phyloP scores from a whole-genome alignment of 1,140 invertebrate species.

The Aphaenogaster rudis region DNA sequence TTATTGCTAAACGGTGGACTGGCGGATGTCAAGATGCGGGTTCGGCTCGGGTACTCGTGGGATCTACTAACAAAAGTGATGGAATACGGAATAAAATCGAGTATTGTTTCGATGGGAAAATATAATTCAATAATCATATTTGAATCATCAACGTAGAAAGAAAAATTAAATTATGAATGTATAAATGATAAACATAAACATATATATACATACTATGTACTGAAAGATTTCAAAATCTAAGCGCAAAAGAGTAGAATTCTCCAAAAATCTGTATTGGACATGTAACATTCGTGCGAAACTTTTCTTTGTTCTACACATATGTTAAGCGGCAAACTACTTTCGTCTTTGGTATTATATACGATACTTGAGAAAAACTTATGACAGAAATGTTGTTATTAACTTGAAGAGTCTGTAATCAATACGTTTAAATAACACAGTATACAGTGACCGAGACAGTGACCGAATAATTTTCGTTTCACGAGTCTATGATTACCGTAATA shows the following conservation, averaged over 20 bases:
- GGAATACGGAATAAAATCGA: slow-evolving; percentile 46
- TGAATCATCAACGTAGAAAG: not conserved
- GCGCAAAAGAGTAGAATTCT: not conserved
- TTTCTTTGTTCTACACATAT: not conserved
- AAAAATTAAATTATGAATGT: not conserved
- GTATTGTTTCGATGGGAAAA: not conserved
- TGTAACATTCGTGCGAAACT: not conserved
- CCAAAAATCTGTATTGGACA: not conserved
- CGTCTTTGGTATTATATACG: not conserved
- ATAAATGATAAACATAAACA: not conserved
- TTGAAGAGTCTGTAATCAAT: no score
- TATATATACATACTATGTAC: not conserved
- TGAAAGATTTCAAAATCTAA: not conserved
- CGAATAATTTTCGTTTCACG: no score
- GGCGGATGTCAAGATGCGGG: slow-evolving; percentile 83
- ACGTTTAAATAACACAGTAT: no score
- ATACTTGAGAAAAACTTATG: not conserved
- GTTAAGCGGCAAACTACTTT: not conserved
- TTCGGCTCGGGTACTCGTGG: slow-evolving; percentile 69
- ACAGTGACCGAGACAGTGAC: no score
- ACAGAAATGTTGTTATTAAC: no score
- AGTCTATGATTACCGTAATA: no score
- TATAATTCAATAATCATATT: not conserved
- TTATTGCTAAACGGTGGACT: slow-evolving; percentile 81
- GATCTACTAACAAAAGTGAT: slow-evolving; percentile 58